phyloP scores from a whole-genome alignment of 2,113 vertebrate species.

The Donacobius atricapilla region DNA sequence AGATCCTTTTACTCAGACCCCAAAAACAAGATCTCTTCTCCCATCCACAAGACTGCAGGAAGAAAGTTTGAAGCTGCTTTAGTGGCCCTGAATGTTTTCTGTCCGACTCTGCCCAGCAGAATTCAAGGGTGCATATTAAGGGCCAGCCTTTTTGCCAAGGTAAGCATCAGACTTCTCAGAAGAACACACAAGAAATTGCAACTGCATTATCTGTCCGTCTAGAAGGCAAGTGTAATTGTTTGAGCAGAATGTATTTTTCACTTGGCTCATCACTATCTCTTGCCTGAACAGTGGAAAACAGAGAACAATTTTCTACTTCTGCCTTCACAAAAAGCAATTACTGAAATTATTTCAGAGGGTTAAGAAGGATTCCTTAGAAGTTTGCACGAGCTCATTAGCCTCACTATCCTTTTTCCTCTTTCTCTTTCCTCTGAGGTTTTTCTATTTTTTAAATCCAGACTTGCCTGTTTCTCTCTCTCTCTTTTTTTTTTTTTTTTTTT shows the following conservation, averaged over 20 bases:
- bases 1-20: neutral
- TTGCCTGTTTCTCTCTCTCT: neutral
- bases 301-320: neutral
- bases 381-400: neutral
- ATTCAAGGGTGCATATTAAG: neutral
- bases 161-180: neutral
- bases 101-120: neutral
- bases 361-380: neutral
- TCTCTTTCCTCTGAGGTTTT: neutral
- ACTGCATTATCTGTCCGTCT: neutral
- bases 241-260: neutral
- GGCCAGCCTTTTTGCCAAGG: neutral
- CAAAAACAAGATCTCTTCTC: neutral
- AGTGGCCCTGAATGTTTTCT: neutral
- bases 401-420: neutral
- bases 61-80: neutral
- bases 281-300: neutral
- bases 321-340: neutral
- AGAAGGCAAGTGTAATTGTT: neutral
- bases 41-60: neutral
- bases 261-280: neutral
- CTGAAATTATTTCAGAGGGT: neutral
- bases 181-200: neutral
- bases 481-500: neutral
- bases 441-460: neutral